phyloP scores from a whole-genome alignment of 2,113 vertebrate species.

The Aldabrachelys gigantea region DNA sequence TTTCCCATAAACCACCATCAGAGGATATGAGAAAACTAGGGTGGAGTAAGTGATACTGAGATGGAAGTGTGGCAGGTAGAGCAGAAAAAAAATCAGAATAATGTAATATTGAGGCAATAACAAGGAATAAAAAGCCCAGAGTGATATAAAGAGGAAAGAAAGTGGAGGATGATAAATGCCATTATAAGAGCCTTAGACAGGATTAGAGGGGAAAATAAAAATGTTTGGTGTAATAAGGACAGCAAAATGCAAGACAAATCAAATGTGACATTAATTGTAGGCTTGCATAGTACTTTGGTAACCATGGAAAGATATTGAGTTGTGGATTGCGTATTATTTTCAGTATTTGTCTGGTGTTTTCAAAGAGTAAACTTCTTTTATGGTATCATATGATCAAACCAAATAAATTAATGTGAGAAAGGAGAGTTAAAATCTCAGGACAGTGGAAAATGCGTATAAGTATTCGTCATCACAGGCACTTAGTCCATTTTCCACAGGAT shows the following conservation, averaged over 20 bases:
- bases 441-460: slow-evolving; percentile 37
- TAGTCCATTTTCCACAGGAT: slow-evolving; percentile 40
- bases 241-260: slow-evolving; percentile 54
- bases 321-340: slow-evolving; percentile 51
- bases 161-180: not conserved
- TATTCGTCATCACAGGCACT: slow-evolving; percentile 17
- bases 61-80: slow-evolving; percentile 3
- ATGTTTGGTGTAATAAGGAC: slow-evolving; percentile 28
- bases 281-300: slow-evolving; percentile 35
- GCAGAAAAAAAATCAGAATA: slow-evolving; percentile 8
- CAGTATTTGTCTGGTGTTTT: slow-evolving; percentile 21
- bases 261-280: slow-evolving; percentile 66
- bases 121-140: not conserved
- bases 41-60: slow-evolving; percentile 27
- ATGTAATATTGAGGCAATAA: slow-evolving; percentile 13
- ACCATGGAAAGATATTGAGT: slow-evolving; percentile 46
- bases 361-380: slow-evolving; percentile 35
- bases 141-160: slow-evolving; percentile 1
- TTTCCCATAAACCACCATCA: not conserved
- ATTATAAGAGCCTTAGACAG: slow-evolving; percentile 20
- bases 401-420: slow-evolving; percentile 36
- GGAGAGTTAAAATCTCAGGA: slow-evolving; percentile 5
- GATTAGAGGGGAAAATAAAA: not conserved
- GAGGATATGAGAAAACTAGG: slow-evolving; percentile 42
- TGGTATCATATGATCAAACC: slow-evolving; percentile 32